These are phyloP conservation scores for Nyctalus aviator DNA, from an alignment of 2,797 vertebrate species.

Conservation along the genomic window DNA sequence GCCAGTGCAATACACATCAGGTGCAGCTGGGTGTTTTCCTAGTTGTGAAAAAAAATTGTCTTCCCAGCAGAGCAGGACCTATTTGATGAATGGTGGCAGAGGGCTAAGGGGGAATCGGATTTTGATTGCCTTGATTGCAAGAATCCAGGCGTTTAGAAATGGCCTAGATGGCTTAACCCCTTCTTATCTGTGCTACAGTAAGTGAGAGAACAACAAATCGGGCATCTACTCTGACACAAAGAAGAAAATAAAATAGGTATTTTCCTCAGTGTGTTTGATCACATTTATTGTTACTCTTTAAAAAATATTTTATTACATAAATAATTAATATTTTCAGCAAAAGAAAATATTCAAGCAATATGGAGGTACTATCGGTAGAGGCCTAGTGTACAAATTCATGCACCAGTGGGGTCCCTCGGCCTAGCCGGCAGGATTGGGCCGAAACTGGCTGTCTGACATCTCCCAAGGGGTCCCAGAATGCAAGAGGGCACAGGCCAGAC, in stretches of 20 bases:
- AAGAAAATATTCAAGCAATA: neutral
- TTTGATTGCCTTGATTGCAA: slow-evolving; percentile 79
- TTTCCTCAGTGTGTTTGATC: neutral
- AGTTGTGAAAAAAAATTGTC: slow-evolving; percentile 41
- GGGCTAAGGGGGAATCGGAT: slow-evolving; percentile 67
- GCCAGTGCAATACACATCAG: neutral
- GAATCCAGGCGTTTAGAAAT: slow-evolving; percentile 67
- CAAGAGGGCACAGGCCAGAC: no score
- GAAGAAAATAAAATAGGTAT: neutral
- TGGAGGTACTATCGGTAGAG: neutral
- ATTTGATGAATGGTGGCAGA: slow-evolving; percentile 69
- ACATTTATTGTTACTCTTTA: neutral
- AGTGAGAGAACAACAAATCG: neutral
- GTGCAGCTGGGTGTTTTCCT: slow-evolving; percentile 49
- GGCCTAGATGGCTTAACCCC: slow-evolving; percentile 59
- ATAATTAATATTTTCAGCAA: slow-evolving; percentile 32
- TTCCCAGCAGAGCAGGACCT: slow-evolving; percentile 63
- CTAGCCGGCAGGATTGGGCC: no score
- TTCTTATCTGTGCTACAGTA: slow-evolving; percentile 31
- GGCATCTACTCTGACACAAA: neutral
- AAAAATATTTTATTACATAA: slow-evolving; percentile 45
- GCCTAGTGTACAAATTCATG: no score
- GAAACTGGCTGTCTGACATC: no score
- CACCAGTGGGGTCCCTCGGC: no score
- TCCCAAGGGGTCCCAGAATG: no score